Base-by-base conservation (phyloP, 2,888 invertebrate species). In the Clistopyga incitator region DNA sequence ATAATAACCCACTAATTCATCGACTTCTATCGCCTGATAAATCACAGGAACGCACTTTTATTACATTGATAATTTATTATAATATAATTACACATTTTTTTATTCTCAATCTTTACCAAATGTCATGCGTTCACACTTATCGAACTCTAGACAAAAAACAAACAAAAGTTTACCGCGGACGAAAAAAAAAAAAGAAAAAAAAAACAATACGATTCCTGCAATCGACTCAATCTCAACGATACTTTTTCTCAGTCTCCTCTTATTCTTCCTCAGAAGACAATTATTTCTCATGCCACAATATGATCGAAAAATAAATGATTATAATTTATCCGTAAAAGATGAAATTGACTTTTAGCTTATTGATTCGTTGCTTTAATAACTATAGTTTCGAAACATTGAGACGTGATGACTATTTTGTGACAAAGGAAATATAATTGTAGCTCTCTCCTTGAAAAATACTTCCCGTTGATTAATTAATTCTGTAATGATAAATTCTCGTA, bases 61-160 rank as follows among this genome's bases (percentile, higher is more conserved):
- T 59, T 82, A 79, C 78, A 68, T 77, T 64, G 38, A 84, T 77
- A 80, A 83, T 83, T 84, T 77, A 80, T 83, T 76, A 61, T 74
- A 75, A n/a, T 25, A 64, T 25, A 65, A 80, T 82, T 59, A 75
- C 61, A 80, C 80, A 77, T 74, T 74, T 54, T 54, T 29, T 74
- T 23, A 13, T 20, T 20, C 56, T 23, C 20, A 47, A 59, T 61
- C 3, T 64, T 78, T 68, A 42, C 34, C 72, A 59, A 68, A 54
- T 61, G 65, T 76, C 59, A 79, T 79, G 74, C 61, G 38, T 25
- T 34, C n/a, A 61, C 38, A 50, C 56, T 79, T 38, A 54, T 47
- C n/a, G 20, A 23, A 25, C 56, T 77, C 45, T 42, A 77, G 18
- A 76, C 52, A 64, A 29, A 54, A 68, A 23, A n/a, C n/a, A 76